Evolutionary conservation across 2,888 invertebrate species (phyloP), one percentile per base, ranked within the genome.

Genomic region (Diploptera punctata): DNA sequence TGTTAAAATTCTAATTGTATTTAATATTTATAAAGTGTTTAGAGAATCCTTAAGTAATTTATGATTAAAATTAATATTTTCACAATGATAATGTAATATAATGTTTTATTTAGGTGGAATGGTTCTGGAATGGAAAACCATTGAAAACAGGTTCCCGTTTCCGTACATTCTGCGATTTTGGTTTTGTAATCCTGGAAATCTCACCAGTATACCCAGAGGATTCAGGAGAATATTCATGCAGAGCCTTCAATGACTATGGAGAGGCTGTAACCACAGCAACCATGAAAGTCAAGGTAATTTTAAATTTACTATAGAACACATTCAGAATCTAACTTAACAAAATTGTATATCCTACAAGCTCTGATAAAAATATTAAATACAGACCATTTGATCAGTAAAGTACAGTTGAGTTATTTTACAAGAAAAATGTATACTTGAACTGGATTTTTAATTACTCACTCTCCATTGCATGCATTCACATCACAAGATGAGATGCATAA

Each of bases 181-280:
- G 99, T 72, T 98, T 97, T 81, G 98, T 97, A 31, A 97, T 98
- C 77, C 87, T 99, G 76, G 98, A 99, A 87, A 98, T 99, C 78
- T 94, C 97, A 9, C 98, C 98, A 0, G 97, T 98, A 13, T 97
- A 97, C 81, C 96, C 97, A 1, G 97, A 97, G 86, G 98, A 99
- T 82, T 94, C 96, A 29, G 98, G 97, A 19, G 94, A 94, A 84
- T 95, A 94, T 80, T 90, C 93, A 65, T 96, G 96, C 84, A 88
- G 95, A 80, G 96, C 96, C 19, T 90, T 88, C 73, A 96, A 96
- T 79, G 93, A 95, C 77, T 94, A 93, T 77, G 96, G 96, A 61
- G 93, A 96, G 83, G 96, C 96, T 71, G 96, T 96, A 1, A 97
- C 96, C 10, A 93, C 92, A 44, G 93, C 95, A 49, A 87, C 91